A percentile compares a stretch with the other conserved stretches of the same genome.
These are phyloP conservation scores for Myiopsitta monachus DNA, from an alignment of 2,113 vertebrate species.

Conservation along the genomic window DNA sequence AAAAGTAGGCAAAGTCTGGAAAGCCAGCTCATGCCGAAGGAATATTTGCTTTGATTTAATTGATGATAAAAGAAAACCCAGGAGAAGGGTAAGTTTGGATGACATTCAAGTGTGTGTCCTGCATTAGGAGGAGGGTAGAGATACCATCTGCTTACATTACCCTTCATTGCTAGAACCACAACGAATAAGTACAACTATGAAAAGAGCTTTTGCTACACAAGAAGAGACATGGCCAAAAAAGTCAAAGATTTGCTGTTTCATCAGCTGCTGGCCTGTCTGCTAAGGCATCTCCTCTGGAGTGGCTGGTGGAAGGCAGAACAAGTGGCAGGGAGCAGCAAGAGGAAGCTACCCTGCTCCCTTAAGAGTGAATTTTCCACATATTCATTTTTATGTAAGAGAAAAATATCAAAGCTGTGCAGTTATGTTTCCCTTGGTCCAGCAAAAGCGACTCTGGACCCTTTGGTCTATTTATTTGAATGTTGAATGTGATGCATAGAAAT, in stretches of 20 bases:
- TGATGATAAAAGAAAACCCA: slow-evolving; percentile 62
- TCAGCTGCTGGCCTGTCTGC: neutral
- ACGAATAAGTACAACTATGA: neutral
- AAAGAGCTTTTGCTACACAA: slow-evolving; percentile 9
- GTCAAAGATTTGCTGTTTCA: slow-evolving; percentile 22
- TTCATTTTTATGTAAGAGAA: neutral
- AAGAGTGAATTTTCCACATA: neutral
- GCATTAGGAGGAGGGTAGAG: slow-evolving; percentile 56
- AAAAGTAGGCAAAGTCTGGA: slow-evolving; percentile 1
- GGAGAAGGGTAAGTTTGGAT: slow-evolving; percentile 60
- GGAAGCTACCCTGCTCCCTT: neutral
- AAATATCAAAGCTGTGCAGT: neutral
- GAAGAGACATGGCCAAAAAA: neutral
- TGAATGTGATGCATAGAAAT: neutral
- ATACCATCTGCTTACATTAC: slow-evolving; percentile 60
- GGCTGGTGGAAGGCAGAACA: neutral
- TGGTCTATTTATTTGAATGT: neutral
- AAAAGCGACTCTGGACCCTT: neutral
- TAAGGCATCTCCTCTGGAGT: neutral
- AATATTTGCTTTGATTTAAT: slow-evolving; percentile 60
- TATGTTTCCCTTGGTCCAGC: neutral
- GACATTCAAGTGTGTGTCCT: slow-evolving; percentile 65
- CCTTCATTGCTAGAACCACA: slow-evolving; percentile 34
- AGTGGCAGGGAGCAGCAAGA: neutral
- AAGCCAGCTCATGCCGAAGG: neutral